Evolutionary conservation across 2,113 vertebrate species (phyloP).

Genomic region (Opisthocomus hoazin): DNA sequence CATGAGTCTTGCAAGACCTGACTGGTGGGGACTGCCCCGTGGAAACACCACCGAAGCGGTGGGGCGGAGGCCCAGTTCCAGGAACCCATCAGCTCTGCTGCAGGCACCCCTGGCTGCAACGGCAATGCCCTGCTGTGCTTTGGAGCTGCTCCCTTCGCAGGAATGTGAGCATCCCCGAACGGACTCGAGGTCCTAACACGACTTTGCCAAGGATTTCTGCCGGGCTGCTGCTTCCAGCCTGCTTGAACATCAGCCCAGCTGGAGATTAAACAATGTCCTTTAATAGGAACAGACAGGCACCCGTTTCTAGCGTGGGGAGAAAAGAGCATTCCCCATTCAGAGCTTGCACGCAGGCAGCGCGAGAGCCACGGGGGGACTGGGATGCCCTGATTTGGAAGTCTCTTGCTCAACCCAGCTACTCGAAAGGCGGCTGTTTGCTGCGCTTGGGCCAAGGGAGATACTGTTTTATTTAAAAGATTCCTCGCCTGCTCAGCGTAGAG

Average conservation of each 20-base stretch:
- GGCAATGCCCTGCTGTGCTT: background rate
- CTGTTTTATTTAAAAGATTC: background rate
- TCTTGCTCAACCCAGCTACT: background rate
- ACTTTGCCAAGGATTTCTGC: background rate
- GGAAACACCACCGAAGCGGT: background rate
- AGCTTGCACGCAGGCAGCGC: rapidly evolving
- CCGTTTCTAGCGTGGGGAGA: rapidly evolving
- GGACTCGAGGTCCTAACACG: background rate
- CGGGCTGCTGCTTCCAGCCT: background rate
- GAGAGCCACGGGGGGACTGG: rapidly evolving
- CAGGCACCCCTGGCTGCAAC: background rate
- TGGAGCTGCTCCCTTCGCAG: background rate
- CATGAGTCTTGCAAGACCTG: background rate
- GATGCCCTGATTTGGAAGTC: constrained; percentile 55
- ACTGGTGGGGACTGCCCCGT: background rate
- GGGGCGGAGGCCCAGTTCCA: background rate
- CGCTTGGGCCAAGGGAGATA: background rate
- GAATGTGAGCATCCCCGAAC: background rate
- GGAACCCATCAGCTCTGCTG: background rate
- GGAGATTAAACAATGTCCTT: constrained; percentile 1
- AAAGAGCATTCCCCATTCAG: background rate
- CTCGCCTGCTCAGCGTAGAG: background rate
- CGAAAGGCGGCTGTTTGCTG: background rate
- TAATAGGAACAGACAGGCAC: background rate
- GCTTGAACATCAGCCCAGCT: background rate